phyloP scores from a whole-genome alignment of 2,797 vertebrate species.

The Anguilla obscura region DNA sequence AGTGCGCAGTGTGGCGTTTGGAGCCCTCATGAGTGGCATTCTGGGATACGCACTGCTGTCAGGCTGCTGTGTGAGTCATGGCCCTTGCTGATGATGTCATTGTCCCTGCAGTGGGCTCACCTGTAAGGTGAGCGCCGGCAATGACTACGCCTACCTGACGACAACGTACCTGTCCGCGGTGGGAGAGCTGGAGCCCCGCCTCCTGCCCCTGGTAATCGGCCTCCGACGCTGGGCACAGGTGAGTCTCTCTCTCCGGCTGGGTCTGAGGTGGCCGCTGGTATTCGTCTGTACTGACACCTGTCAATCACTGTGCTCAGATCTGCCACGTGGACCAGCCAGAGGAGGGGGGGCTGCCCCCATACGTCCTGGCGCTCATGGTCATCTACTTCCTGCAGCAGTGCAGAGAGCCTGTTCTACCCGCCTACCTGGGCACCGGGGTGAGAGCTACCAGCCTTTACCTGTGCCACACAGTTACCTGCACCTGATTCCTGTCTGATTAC shows the following conservation, averaged over 20 bases:
- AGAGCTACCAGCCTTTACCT: background rate
- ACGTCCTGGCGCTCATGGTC: conserved; percentile 86
- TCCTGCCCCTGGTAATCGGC: conserved; percentile 80
- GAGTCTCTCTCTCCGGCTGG: conserved; percentile 34
- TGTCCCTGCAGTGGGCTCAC: conserved; percentile 76
- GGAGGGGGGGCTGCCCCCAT: conserved; percentile 88
- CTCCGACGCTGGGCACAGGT: conserved; percentile 90
- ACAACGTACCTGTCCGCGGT: conserved; percentile 81
- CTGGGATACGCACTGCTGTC: background rate
- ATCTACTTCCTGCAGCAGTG: conserved; percentile 93
- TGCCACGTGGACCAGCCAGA: conserved; percentile 86
- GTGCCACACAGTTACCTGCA: too few species aligned
- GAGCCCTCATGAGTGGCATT: background rate
- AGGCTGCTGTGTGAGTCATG: background rate
- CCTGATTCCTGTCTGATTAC: too few species aligned
- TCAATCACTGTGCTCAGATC: conserved; percentile 68
- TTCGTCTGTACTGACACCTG: background rate
- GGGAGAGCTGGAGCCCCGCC: conserved; percentile 69
- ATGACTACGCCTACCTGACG: conserved; percentile 88
- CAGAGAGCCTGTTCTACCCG: conserved; percentile 82
- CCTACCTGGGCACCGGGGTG: conserved; percentile 64
- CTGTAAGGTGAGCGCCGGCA: conserved; percentile 94
- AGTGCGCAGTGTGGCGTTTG: background rate
- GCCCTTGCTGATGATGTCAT: conserved; percentile 15
- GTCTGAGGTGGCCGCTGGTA: background rate